These are phyloP conservation scores for Parnassius mnemosyne DNA, from an alignment of 2,888 invertebrate species.

Conservation along the genomic window DNA sequence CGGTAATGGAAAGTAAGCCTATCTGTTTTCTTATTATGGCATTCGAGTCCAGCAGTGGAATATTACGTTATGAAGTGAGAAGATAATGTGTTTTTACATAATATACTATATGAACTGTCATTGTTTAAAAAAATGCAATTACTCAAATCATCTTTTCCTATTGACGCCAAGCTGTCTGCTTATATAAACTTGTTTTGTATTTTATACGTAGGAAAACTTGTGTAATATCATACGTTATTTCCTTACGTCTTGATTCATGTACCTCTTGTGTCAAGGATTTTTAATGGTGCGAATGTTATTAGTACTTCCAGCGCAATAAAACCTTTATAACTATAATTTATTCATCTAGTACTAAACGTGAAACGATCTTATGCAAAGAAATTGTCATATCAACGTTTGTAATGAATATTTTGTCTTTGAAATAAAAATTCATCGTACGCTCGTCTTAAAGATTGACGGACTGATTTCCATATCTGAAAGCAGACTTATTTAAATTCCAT, in stretches of 20 bases:
- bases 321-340: slow-evolving; percentile 14
- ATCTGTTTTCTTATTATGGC: no score
- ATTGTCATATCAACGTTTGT: neutral
- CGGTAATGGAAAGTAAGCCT: no score
- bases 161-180: no score
- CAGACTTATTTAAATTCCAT: slow-evolving; percentile 19
- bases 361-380: slow-evolving; percentile 1
- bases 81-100: no score
- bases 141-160: no score
- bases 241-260: slow-evolving; percentile 5
- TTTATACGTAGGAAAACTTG: neutral
- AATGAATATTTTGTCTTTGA: neutral
- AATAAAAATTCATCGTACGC: slow-evolving; percentile 18
- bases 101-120: no score
- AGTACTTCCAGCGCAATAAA: slow-evolving; percentile 10
- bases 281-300: slow-evolving; percentile 6
- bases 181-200: neutral
- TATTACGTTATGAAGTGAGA: no score
- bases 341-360: neutral
- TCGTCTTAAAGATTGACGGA: slow-evolving; percentile 42
- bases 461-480: slow-evolving; percentile 42
- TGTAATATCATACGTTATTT: slow-evolving; percentile 3
- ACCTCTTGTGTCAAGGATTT: slow-evolving; percentile 7
- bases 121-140: no score
- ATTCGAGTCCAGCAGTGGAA: no score